Conservation (phyloP, 2,888 invertebrate species). For the Acronicta aceris region DNA sequence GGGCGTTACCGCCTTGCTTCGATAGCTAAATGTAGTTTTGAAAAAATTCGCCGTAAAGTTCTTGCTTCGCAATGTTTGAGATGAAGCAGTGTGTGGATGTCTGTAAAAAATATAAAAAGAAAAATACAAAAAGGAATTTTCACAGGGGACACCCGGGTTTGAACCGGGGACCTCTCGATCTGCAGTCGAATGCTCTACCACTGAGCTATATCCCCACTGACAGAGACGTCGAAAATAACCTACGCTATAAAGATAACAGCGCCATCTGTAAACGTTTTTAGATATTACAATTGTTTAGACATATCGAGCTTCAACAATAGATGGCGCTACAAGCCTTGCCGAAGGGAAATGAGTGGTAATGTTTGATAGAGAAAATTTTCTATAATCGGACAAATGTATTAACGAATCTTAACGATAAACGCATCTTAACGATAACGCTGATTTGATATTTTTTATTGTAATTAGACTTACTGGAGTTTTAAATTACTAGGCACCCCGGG, state of each 20-base stretch:
- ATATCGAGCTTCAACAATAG: slow-evolving; percentile 54
- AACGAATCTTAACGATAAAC: too few species aligned
- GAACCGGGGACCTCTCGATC: slow-evolving; percentile 89
- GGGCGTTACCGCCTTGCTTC: slow-evolving; percentile 82
- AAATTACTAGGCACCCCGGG: slow-evolving; percentile 83
- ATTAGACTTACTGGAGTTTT: slow-evolving; percentile 75
- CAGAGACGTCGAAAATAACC: slow-evolving; percentile 48
- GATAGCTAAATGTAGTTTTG: slow-evolving; percentile 84
- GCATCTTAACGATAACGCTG: too few species aligned
- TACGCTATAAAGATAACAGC: slow-evolving; percentile 40
- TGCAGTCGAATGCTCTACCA: slow-evolving; percentile 89
- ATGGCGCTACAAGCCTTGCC: slow-evolving; percentile 66
- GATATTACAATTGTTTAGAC: slow-evolving; percentile 12
- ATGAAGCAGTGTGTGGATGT: slow-evolving; percentile 59
- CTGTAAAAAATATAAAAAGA: slow-evolving; percentile 63
- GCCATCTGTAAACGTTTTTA: slow-evolving; percentile 56
- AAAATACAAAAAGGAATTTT: slow-evolving; percentile 22
- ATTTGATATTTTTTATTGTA: too few species aligned
- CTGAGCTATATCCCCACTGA: slow-evolving; percentile 86
- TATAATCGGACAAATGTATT: too few species aligned
- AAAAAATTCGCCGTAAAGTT: slow-evolving; percentile 83
- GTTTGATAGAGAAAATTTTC: too few species aligned
- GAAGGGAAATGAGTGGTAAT: too few species aligned
- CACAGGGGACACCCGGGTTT: slow-evolving; percentile 88
- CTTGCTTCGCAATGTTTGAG: slow-evolving; percentile 61